Evolutionary conservation across 2,888 invertebrate genomes (phyloP).

Genomic region (Beris chalybata): DNA sequence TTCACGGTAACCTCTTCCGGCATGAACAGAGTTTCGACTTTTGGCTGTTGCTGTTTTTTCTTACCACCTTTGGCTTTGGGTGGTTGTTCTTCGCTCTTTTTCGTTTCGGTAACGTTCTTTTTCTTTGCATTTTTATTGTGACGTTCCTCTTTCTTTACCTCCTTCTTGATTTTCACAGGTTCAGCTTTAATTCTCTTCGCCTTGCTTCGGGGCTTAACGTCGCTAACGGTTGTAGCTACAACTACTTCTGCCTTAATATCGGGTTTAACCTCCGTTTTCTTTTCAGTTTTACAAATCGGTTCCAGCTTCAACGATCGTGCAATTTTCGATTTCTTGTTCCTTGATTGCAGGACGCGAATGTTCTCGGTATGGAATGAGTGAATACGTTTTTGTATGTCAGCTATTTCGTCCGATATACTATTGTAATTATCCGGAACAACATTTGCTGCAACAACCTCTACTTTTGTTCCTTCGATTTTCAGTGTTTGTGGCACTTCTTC

Average conservation of each 20-base stretch:
- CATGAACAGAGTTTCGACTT: background rate
- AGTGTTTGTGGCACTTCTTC: background rate
- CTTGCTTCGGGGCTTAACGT: slow-evolving; percentile 9
- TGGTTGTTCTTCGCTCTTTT: slow-evolving; percentile 1
- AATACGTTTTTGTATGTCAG: slow-evolving; percentile 65
- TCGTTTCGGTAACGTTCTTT: background rate
- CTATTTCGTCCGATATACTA: slow-evolving; percentile 59
- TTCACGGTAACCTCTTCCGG: background rate
- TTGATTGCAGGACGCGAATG: slow-evolving; percentile 63
- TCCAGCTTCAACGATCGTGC: slow-evolving; percentile 50
- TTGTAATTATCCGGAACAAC: slow-evolving; percentile 41
- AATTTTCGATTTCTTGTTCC: slow-evolving; percentile 57
- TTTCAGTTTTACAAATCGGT: slow-evolving; percentile 41
- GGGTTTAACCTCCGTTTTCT: background rate
- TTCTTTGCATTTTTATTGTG: slow-evolving; percentile 10
- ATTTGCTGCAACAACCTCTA: background rate
- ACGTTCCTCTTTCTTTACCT: slow-evolving; percentile 9
- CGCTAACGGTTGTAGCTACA: background rate
- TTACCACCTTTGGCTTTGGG: slow-evolving; percentile 4
- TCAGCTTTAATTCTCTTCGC: background rate
- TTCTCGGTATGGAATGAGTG: slow-evolving; percentile 67
- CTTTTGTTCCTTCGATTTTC: background rate
- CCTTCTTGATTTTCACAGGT: background rate
- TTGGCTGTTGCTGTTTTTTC: slow-evolving; percentile 3
- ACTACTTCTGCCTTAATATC: background rate